Conservation (phyloP, 2,113 vertebrate genomes). For the Eleginops maclovinus region DNA sequence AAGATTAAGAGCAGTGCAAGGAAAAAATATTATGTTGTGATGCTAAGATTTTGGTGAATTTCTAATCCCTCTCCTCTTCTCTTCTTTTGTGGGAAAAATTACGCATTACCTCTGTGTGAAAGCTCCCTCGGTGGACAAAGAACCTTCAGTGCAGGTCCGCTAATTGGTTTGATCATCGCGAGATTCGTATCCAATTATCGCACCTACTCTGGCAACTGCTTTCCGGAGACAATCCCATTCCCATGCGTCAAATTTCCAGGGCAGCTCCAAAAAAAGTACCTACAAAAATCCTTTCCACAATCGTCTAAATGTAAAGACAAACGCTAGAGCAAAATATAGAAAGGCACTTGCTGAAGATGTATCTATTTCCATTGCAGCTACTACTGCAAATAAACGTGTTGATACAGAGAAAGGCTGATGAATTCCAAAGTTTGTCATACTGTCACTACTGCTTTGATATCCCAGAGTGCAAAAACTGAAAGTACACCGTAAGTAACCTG, state of each 20-base stretch:
- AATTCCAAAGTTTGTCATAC: conserved; percentile 16
- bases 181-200: conserved; percentile 69
- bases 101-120: neutral
- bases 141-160: conserved; percentile 37
- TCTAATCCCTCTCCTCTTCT: neutral
- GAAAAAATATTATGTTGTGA: conserved; percentile 4
- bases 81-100: neutral
- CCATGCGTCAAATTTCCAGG: conserved; percentile 21
- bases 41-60: conserved; percentile 28
- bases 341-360: neutral
- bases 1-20: neutral
- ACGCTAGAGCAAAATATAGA: neutral
- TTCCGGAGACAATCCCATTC: conserved; percentile 22
- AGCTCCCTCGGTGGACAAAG: conserved; percentile 68
- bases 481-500: neutral
- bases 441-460: too few relatives aligned
- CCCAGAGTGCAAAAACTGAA: neutral
- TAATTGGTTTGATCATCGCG: conserved; percentile 71
- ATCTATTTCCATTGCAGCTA: neutral
- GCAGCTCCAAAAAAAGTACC: conserved; percentile 14
- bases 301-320: neutral
- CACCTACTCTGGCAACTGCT: conserved; percentile 54
- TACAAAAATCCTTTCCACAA: neutral
- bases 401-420: neutral
- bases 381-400: neutral